Evolutionary conservation across 2,113 vertebrate species (phyloP).

Genomic region (Notarius lentiginosus): DNA sequence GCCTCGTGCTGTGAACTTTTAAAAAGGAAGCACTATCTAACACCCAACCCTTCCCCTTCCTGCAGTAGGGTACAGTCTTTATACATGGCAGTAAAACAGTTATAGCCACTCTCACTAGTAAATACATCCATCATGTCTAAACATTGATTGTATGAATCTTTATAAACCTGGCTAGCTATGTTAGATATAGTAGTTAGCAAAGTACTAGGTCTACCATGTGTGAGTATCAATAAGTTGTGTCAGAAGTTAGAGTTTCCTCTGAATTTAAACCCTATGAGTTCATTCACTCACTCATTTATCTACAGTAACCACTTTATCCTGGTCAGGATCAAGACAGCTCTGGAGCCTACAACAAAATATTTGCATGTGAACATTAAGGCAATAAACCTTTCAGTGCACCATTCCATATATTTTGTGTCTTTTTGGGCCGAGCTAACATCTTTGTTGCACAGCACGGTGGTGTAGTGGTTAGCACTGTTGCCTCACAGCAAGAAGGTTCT

Average conservation of each 20-base stretch:
- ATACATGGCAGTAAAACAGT: slow-evolving; percentile 37
- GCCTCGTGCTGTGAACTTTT: slow-evolving; percentile 46
- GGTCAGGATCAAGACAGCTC: background rate
- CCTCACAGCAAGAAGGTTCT: too few relatives aligned
- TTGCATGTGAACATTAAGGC: background rate
- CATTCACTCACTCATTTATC: background rate
- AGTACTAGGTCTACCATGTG: background rate
- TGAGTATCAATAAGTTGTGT: background rate
- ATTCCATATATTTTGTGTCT: background rate
- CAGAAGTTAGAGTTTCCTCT: background rate
- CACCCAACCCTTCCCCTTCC: slow-evolving; percentile 68
- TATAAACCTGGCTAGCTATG: background rate
- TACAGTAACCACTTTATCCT: background rate
- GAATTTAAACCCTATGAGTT: background rate
- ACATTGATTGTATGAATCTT: background rate
- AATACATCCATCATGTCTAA: background rate
- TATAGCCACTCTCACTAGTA: background rate
- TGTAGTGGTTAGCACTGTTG: too few relatives aligned
- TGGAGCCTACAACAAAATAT: background rate
- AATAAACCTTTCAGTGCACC: background rate
- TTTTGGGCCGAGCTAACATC: background rate
- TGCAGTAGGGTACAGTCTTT: slow-evolving; percentile 51
- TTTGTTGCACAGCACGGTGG: background rate
- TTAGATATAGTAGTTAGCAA: background rate
- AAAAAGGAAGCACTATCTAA: slow-evolving; percentile 57